Percentiles rank a stretch among this genome's conserved stretches.
These are phyloP conservation scores for Dendropsophus ebraccatus DNA, from an alignment of 2,113 vertebrate species.

Conservation along the genomic window DNA sequence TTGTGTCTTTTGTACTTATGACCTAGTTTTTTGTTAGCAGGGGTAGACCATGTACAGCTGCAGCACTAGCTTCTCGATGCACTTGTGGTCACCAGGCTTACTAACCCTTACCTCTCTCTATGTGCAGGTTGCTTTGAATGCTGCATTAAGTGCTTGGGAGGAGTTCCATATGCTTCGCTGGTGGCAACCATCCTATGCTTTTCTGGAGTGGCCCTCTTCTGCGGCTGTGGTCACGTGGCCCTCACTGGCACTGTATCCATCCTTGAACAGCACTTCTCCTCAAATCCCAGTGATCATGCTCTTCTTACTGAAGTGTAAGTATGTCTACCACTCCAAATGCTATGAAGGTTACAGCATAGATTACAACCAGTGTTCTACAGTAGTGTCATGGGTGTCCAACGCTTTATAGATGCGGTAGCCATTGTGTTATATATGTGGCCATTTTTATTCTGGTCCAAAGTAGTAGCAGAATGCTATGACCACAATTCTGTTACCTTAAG, in stretches of 20 bases:
- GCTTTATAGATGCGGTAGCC: too few species aligned
- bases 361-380: too few species aligned
- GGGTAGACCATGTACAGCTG: conserved; percentile 28
- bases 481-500: background rate
- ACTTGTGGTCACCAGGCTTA: conserved; percentile 20
- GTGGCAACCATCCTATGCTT: conserved; percentile 98
- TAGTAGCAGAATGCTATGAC: background rate
- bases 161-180: conserved; percentile 96
- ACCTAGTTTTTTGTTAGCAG: conserved; percentile 40
- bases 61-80: conserved; percentile 29
- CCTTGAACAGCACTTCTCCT: conserved; percentile 92
- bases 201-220: conserved; percentile 95
- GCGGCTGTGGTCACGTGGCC: conserved; percentile 94
- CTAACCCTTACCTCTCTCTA: conserved; percentile 53
- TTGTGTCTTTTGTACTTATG: conserved; percentile 34
- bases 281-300: conserved; percentile 82
- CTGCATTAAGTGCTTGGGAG: conserved; percentile 98
- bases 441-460: background rate
- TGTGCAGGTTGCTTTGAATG: conserved; percentile 96
- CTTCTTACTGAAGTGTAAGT: conserved; percentile 93
- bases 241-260: conserved; percentile 89
- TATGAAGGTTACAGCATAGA: background rate
- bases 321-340: conserved; percentile 7
- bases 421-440: too few species aligned
- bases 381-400: too few species aligned